These are phyloP conservation scores for Myxocyprinus asiaticus DNA, from an alignment of 2,113 vertebrate species.

Conservation along the genomic window DNA sequence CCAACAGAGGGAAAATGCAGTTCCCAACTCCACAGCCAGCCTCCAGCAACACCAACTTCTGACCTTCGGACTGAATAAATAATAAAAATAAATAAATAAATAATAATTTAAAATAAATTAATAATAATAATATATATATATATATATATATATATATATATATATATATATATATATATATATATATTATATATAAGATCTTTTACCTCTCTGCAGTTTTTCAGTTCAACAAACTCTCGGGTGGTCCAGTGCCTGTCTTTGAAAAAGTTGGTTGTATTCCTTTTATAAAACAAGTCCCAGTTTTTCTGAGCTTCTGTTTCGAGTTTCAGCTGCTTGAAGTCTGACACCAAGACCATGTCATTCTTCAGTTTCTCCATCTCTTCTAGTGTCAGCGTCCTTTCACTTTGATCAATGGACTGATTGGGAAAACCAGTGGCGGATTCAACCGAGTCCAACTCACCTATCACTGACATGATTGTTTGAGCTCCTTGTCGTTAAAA, in stretches of 20 bases:
- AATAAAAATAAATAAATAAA: neutral
- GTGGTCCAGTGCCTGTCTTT: slow-evolving; percentile 96
- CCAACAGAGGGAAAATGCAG: slow-evolving; percentile 92
- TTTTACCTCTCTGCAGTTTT: slow-evolving; percentile 81
- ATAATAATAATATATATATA: too few relatives aligned
- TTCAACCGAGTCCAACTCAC: neutral
- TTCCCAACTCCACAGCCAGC: slow-evolving; percentile 97
- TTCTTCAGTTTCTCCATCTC: slow-evolving; percentile 71
- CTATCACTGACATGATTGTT: slow-evolving; percentile 4
- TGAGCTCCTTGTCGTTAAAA: neutral
- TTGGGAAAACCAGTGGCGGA: neutral
- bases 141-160: too few relatives aligned
- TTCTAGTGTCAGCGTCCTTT: slow-evolving; percentile 70
- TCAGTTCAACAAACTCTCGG: slow-evolving; percentile 92
- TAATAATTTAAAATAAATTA: too few relatives aligned
- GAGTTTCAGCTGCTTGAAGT: slow-evolving; percentile 87
- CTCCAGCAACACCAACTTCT: slow-evolving; percentile 78
- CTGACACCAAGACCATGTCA: slow-evolving; percentile 77
- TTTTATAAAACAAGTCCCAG: slow-evolving; percentile 98
- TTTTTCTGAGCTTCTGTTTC: slow-evolving; percentile 94
- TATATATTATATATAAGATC: too few relatives aligned
- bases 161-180: too few relatives aligned
- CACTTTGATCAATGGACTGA: slow-evolving; percentile 32
- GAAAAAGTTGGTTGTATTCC: slow-evolving; percentile 93
- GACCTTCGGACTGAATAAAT: slow-evolving; percentile 71